Conservation (phyloP, 2,888 invertebrate genomes). For the Cephus pulcher region DNA sequence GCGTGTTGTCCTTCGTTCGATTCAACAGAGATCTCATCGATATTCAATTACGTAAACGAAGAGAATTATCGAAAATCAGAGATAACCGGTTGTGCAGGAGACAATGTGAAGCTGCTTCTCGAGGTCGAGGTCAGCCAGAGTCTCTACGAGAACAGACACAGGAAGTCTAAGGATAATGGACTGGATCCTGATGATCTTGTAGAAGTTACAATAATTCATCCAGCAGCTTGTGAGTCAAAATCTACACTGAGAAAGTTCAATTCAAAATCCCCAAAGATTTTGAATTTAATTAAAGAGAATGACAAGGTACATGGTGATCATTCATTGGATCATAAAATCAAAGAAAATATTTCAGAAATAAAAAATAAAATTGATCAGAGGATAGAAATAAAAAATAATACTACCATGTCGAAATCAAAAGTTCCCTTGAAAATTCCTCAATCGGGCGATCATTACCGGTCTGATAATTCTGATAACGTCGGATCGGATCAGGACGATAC, state of each 20-base stretch:
- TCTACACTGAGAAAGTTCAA: neutral
- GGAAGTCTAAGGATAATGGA: neutral
- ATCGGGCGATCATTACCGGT: neutral
- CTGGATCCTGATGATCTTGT: slow-evolving; percentile 6
- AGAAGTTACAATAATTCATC: slow-evolving; percentile 12
- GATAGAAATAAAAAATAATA: neutral
- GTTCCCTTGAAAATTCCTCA: neutral
- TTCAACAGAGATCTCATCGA: neutral
- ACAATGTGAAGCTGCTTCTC: slow-evolving; percentile 15
- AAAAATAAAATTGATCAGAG: neutral
- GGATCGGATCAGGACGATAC: neutral
- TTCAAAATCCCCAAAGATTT: slow-evolving; percentile 1
- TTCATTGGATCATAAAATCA: neutral
- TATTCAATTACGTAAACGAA: neutral
- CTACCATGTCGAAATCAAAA: neutral
- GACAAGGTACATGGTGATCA: neutral
- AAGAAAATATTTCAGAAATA: neutral
- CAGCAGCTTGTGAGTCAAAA: neutral
- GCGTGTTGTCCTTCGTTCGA: neutral
- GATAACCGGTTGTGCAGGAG: neutral
- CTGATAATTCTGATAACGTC: neutral
- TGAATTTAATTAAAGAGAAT: neutral
- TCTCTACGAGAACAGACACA: neutral
- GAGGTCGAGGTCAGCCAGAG: slow-evolving; percentile 25
- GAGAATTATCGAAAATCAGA: neutral